Evolutionary conservation across 2,113 vertebrate species (phyloP).

Genomic region (Sapajus apella): DNA sequence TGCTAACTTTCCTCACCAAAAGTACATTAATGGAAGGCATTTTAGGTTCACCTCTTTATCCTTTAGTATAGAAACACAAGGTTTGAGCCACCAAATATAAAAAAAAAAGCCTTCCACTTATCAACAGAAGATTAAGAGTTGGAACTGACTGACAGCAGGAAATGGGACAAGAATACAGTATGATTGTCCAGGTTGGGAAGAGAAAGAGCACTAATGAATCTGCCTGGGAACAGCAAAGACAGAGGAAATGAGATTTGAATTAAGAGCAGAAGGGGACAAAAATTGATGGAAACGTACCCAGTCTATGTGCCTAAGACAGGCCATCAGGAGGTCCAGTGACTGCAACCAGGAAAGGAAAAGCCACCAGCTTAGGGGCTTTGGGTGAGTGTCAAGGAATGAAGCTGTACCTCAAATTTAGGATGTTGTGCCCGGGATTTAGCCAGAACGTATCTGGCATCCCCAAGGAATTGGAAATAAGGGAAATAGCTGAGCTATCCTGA

Average conservation of each 20-base stretch:
- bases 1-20: not conserved
- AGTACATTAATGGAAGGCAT: not conserved
- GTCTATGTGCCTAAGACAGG: not conserved
- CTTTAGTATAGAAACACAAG: conserved; percentile 3
- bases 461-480: conserved; percentile 23
- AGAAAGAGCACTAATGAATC: not conserved
- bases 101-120: not conserved
- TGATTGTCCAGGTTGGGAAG: not conserved
- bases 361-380: not conserved
- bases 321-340: not conserved
- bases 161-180: not conserved
- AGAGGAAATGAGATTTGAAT: conserved; percentile 23
- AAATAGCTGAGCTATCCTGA: not conserved
- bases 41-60: not conserved
- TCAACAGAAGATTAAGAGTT: not conserved
- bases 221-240: not conserved
- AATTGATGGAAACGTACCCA: not conserved
- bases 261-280: not conserved
- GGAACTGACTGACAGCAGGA: not conserved
- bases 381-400: not conserved
- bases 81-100: not conserved
- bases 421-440: not conserved
- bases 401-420: not conserved
- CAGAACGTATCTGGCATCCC: conserved; percentile 16
- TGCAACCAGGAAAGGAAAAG: not conserved